phyloP scores from a whole-genome alignment of 2,113 vertebrate species.

The Ginglymostoma cirratum region DNA sequence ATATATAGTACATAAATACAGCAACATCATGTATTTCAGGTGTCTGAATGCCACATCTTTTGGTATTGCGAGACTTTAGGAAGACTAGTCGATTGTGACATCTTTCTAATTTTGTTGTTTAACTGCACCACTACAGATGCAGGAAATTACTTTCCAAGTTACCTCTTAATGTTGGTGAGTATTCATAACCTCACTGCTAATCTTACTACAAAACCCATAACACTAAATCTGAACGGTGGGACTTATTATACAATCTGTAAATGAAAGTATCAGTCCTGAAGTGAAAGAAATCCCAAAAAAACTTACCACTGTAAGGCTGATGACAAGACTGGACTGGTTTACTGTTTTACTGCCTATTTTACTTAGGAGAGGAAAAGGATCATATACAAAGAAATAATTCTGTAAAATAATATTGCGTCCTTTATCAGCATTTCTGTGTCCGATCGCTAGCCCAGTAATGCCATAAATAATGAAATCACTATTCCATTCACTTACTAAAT shows the following conservation, averaged over 20 bases:
- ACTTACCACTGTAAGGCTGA: neutral
- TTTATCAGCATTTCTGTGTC: neutral
- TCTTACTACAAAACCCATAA: neutral
- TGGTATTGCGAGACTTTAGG: no score
- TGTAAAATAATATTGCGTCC: neutral
- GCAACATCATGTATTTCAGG: neutral
- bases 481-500: neutral
- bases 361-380: neutral
- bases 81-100: no score
- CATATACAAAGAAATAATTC: neutral
- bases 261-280: neutral
- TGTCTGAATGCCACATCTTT: neutral
- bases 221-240: no score
- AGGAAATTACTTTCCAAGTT: neutral
- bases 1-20: neutral
- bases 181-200: neutral
- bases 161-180: neutral
- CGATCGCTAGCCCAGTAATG: neutral
- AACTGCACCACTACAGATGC: neutral
- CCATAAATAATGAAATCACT: neutral
- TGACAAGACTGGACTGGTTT: neutral
- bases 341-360: neutral
- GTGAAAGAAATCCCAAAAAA: neutral
- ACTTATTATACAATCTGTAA: neutral
- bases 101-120: neutral